Conservation (phyloP, 2,113 vertebrate species). For the Solea solea region DNA sequence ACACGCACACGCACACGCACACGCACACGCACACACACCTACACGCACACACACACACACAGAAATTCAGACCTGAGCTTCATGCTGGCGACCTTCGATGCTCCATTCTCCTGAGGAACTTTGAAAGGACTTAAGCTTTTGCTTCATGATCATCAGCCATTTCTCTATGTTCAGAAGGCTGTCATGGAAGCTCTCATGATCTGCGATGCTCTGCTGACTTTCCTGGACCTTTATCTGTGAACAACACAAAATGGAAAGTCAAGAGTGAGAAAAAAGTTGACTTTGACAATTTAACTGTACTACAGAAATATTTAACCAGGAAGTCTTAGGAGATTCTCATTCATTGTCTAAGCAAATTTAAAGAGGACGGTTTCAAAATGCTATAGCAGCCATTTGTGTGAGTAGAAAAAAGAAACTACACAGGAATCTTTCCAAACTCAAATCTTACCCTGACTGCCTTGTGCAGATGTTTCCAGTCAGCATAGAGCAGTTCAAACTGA, state of each 20-base stretch:
- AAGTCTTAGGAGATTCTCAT: no score
- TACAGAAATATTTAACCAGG: no score
- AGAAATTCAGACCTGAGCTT: slow-evolving; percentile 81
- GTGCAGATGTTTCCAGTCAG: slow-evolving; percentile 81
- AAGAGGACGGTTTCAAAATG: no score
- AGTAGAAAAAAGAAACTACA: no score
- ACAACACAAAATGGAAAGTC: not conserved
- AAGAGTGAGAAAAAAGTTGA: not conserved
- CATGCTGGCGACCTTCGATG: slow-evolving; percentile 64
- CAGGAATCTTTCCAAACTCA: not conserved
- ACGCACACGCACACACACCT: not conserved
- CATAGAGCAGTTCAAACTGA: slow-evolving; percentile 81
- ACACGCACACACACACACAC: no score
- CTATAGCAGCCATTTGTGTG: no score
- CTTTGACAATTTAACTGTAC: no score
- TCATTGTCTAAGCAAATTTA: no score
- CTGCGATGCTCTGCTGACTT: slow-evolving; percentile 74
- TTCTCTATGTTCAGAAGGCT: slow-evolving; percentile 83
- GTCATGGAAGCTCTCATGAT: slow-evolving; percentile 84
- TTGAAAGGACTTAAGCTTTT: slow-evolving; percentile 81
- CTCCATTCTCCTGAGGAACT: slow-evolving; percentile 70
- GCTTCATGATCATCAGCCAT: slow-evolving; percentile 83
- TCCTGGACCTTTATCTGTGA: slow-evolving; percentile 66
- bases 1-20: no score
- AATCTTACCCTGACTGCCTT: slow-evolving; percentile 82